Base-by-base conservation (phyloP, 2,888 invertebrate species). In the Vesta saturnalis region DNA sequence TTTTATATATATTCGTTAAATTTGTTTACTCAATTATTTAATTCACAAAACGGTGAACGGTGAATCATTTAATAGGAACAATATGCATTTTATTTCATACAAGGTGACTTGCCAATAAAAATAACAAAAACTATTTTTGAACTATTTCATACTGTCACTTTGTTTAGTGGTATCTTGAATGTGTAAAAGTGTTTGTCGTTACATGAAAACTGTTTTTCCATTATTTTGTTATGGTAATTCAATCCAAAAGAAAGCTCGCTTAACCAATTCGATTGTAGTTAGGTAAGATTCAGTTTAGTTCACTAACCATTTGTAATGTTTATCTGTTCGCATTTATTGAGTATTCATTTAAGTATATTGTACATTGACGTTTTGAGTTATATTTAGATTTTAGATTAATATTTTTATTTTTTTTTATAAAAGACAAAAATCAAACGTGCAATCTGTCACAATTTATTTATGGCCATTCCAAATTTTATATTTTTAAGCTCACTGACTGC, bases 371-470 rank as follows among this genome's bases (percentile, higher is more conserved):
- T 62, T 64, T 59, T 59, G 30, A 57, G 46, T 60, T 68, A 62
- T 57, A 58, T 52, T 58, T 57, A 62, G 67, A 60, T 64, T 54
- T 47, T 58, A 67, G 67, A 56, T 59, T 47, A 55, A 47, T 63
- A 60, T 63, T 63, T 60, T 60, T 63, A 55, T 62, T 68, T 64
- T 69, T 69, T 64, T 62, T 47, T 69, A 61, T 64, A 65, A 69
- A 65, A 69, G 64, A 69, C 35, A 21, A 66, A 18, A 57, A 67
- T 61, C 60, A 65, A 55, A 60, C 60, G 64, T 68, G 68, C 68
- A 69, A 69, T 69, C 64, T 58, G 66, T 68, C 69, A 58, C 72
- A 64, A 65, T 72, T 70, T 73, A 73, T 74, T 74, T 73, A 74
- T 76, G n/a, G n/a, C n/a, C n/a, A n/a, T n/a, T n/a, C n/a, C n/a